These are phyloP conservation scores for Ormyrus thymus DNA, from an alignment of 2,888 invertebrate genomes.

Conservation along the genomic window DNA sequence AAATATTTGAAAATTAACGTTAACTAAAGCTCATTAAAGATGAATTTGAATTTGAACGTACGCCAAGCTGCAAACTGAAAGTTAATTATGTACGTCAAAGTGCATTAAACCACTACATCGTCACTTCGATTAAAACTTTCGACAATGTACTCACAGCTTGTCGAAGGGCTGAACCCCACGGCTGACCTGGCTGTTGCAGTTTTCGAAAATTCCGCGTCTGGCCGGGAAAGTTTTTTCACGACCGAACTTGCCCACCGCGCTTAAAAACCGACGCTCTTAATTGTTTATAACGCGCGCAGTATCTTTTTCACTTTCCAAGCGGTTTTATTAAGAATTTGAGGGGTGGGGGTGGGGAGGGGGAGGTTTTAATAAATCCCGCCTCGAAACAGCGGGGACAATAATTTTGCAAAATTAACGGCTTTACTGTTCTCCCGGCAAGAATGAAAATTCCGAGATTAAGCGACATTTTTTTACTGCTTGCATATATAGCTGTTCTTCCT, in stretches of 20 bases:
- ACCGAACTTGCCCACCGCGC: not conserved
- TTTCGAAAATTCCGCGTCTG: not conserved
- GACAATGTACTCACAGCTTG: constrained; percentile 11
- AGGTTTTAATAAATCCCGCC: too few relatives aligned
- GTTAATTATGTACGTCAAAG: constrained; percentile 34
- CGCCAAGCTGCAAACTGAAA: not conserved
- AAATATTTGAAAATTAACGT: constrained; percentile 2
- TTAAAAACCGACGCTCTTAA: too few relatives aligned
- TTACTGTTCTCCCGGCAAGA: too few relatives aligned
- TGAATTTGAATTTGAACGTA: constrained; percentile 12
- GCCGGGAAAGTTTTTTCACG: not conserved
- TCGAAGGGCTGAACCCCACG: not conserved
- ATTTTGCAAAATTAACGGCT: too few relatives aligned
- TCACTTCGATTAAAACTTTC: constrained; percentile 28
- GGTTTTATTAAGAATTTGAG: too few relatives aligned
- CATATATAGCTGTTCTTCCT: too few relatives aligned
- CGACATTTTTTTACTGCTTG: too few relatives aligned
- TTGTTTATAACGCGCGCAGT: too few relatives aligned
- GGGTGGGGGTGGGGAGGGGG: too few relatives aligned
- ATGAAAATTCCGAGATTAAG: too few relatives aligned
- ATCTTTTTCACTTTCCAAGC: too few relatives aligned
- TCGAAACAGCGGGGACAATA: too few relatives aligned
- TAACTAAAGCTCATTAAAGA: constrained; percentile 13
- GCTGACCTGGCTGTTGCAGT: not conserved
- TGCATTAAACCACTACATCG: constrained; percentile 17